Percentiles rank a stretch among this genome's conserved stretches.
phyloP scores from a whole-genome alignment of 2,113 vertebrate genomes.

The Petrocephalus microphthalmus region DNA sequence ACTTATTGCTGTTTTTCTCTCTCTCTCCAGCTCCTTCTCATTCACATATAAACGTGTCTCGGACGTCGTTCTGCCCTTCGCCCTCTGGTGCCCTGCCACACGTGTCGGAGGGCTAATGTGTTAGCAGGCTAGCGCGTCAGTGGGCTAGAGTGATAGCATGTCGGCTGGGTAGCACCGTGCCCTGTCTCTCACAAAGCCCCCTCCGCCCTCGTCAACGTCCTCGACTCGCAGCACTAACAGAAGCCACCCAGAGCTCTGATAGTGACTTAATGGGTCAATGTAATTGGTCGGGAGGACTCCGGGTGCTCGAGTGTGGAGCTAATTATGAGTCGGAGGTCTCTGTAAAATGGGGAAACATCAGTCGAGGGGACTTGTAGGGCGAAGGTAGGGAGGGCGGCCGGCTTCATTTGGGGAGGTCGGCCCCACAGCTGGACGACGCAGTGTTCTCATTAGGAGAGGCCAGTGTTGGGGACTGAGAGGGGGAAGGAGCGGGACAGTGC shows the following conservation, averaged over 20 bases:
- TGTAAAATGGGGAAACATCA: slow-evolving; percentile 12
- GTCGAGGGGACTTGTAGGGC: slow-evolving; percentile 21
- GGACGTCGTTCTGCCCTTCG: neutral
- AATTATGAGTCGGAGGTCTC: slow-evolving; percentile 3
- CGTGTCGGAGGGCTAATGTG: no score
- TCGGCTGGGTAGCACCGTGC: neutral
- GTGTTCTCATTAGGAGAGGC: slow-evolving; percentile 11
- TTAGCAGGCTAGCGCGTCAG: neutral
- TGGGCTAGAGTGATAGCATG: neutral
- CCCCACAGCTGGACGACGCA: neutral
- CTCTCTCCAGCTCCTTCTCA: neutral
- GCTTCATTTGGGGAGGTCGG: neutral
- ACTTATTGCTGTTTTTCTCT: slow-evolving; percentile 17
- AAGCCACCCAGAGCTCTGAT: neutral
- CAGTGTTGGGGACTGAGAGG: neutral
- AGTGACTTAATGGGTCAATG: neutral
- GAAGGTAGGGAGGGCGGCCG: neutral
- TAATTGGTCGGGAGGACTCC: neutral
- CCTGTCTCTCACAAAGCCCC: neutral
- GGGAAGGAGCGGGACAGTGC: neutral
- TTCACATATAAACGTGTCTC: neutral
- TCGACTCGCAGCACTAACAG: neutral
- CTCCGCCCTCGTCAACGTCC: neutral
- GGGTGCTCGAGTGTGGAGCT: neutral
- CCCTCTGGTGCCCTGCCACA: neutral